Evolutionary conservation across 1,140 invertebrate genomes (phyloP), one percentile per base, ranked within the genome.

Genomic region (Drosophila neocordata): DNA sequence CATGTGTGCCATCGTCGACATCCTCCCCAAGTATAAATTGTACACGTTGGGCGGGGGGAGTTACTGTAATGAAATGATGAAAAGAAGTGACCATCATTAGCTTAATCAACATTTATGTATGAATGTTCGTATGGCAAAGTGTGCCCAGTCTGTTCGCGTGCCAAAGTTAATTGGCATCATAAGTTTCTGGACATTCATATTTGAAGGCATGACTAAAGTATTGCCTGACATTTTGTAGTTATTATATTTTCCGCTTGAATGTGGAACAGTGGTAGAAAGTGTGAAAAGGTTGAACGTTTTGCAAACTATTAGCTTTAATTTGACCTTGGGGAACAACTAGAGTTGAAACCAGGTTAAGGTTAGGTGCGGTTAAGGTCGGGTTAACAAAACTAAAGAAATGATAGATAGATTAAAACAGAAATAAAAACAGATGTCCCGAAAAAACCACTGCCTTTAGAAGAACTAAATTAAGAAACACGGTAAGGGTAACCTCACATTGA

Each of bases 1-100:
- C 95, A 82, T 96, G 95, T 27, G 94, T 95, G 34, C 95, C 96
- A 92, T 98, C 96, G 83, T 97, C 96, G 53, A 96, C 94, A 87
- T 98, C 97, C 93, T 98, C 97, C 5, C 98, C 98, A 15, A 99
- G 94, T 77, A 99, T 98, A 89, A 99, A 99, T 92, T 99, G 97
- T 15, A 99, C 97, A 80, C 97, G 94, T 92, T 98, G 97, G 35
- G 97, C 95, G 15, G 97, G 97, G 44, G 97, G 96, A 48, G 96
- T 97, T 69, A 95, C 96, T 97, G 93, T 1, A 41, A 41, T 1
- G 20, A 52, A 59, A 34, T 27, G 22, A 44, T n/a, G 13, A 56
- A 18, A 58, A 22, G 24, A 58, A 56, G 52, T 34, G 22, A 74
- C 57, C 51, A 61, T 74, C n/a, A 67, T 74, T 57, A 67, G 51